Evolutionary conservation across 2,888 invertebrate genomes (phyloP), one percentile per base, ranked within the genome.

Genomic region (Pterobdella sp.): DNA sequence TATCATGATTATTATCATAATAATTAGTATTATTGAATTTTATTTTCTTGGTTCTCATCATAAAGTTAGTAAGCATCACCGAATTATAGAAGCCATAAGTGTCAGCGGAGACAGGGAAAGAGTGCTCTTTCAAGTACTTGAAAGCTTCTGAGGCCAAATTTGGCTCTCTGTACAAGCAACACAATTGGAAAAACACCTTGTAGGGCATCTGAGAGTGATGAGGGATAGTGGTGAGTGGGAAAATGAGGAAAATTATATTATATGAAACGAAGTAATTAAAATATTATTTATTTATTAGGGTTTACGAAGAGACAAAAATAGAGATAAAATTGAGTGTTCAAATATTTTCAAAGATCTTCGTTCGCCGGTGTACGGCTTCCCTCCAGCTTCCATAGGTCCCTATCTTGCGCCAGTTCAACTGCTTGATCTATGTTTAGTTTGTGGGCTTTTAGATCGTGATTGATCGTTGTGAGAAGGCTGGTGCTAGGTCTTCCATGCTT

Each of bases 81-180:
- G 68, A 69, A 22, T 69, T 73, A 32, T 73, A 73, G 49, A 49
- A 73, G 7, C 69, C 69, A 32, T 73, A 73, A 14, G 73, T 73
- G 37, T 37, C 34, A 29, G 49, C 73, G 49, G 52, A 42, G 37
- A 69, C 35, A 22, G 60, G 66, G 10, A 68, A 63, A 26, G 36
- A 34, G 60, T 49, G 37, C 56, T 69, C 26, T 36, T 64, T 73
- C 69, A 73, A 35, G 29, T 69, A 32, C n/a, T 69, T 56, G 36
- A 36, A 69, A 26, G 69, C 69, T 36, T 69, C 49, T n/a, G 60
- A 31, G 31, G 73, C 73, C 37, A 69, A 37, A 18, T 22, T 34
- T 18, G 73, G 73, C 34, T 64, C 34, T 42, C 64, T 49, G 37
- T 73, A 73, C 18, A 60, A 36, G 36, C 69, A 56, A 37, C 73